These are phyloP conservation scores for Phengaris arion DNA, from an alignment of 2,888 invertebrate genomes.

Conservation along the genomic window DNA sequence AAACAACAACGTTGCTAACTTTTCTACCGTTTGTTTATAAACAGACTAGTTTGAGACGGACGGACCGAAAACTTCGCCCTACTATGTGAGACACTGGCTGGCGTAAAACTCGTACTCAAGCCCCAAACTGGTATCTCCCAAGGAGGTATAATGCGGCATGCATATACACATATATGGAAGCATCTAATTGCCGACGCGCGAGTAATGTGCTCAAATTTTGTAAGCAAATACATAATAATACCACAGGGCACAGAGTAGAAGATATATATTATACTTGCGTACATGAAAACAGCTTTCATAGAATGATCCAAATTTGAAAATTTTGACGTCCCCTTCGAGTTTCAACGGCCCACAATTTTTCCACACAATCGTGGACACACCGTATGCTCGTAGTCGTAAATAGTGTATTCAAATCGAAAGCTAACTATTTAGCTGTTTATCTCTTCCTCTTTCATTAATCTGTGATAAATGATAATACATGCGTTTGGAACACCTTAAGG, in stretches of 20 bases:
- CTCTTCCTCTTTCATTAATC: too few species aligned
- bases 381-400: too few species aligned
- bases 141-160: neutral
- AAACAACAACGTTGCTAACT: neutral
- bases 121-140: neutral
- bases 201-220: neutral
- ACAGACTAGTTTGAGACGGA: neutral
- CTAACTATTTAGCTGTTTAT: too few species aligned
- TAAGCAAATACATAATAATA: neutral
- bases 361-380: too few species aligned
- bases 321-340: too few species aligned
- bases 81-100: too few species aligned
- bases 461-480: neutral
- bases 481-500: neutral
- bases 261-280: too few species aligned
- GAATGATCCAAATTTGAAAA: too few species aligned
- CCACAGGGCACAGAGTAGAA: too few species aligned
- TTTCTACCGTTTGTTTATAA: neutral
- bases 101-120: neutral
- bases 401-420: too few species aligned
- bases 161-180: neutral
- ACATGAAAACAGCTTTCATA: too few species aligned
- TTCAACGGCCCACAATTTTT: too few species aligned
- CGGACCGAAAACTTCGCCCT: neutral
- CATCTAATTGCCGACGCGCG: neutral